These are phyloP conservation scores for Aphelinus atriplicis DNA, from an alignment of 1,140 invertebrate species.

Conservation along the genomic window DNA sequence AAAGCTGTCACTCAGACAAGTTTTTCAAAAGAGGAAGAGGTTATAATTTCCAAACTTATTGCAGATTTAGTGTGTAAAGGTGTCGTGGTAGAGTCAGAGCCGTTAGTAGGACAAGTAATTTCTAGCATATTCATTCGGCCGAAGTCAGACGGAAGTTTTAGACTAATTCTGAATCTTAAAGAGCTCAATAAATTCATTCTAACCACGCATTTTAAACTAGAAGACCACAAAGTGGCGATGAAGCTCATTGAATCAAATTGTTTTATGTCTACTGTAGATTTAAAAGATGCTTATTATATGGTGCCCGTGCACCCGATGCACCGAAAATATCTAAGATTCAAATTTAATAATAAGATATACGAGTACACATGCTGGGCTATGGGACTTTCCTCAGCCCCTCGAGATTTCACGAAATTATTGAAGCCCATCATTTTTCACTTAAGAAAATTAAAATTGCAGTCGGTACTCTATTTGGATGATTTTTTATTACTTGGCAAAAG, in stretches of 20 bases:
- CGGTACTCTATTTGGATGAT: constrained; percentile 37
- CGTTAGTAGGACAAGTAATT: not conserved
- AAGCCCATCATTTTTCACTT: constrained; percentile 14
- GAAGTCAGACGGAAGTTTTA: too few species aligned
- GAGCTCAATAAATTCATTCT: too few species aligned
- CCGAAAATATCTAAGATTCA: too few species aligned
- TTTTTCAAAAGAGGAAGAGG: not conserved
- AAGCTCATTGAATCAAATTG: too few species aligned
- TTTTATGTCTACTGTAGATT: too few species aligned
- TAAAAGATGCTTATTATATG: too few species aligned
- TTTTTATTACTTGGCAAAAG: constrained; percentile 10
- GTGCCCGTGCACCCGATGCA: too few species aligned
- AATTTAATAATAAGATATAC: too few species aligned
- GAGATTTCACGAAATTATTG: constrained; percentile 14
- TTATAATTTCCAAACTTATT: not conserved
- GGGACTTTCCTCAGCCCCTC: constrained; percentile 5
- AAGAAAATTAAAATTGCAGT: constrained; percentile 1
- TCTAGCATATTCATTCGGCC: not conserved
- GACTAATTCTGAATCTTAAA: too few species aligned
- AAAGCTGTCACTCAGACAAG: not conserved
- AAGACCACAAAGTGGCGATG: too few species aligned
- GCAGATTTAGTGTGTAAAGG: not conserved
- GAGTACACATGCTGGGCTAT: constrained; percentile 17
- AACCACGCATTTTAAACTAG: too few species aligned
- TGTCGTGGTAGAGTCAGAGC: not conserved